Evolutionary conservation across 2,113 vertebrate species (phyloP), one percentile per base, ranked within the genome.

Genomic region (Heptranchias perlo): DNA sequence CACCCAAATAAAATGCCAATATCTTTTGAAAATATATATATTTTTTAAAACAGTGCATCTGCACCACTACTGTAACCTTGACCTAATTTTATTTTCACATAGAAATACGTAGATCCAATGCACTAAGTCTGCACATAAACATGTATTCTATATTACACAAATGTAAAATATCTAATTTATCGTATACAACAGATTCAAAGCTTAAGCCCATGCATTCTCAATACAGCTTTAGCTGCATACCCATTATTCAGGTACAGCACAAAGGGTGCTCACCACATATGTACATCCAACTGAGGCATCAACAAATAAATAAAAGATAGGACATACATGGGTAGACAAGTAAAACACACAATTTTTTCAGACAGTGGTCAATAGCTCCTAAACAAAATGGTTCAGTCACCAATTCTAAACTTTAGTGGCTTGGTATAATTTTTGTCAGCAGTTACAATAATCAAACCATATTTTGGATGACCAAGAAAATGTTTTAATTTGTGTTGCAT

Each of bases 161-260:
- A 87, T 31, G 4, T 18, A 21, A 93, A n/a, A 61, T n/a, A 58
- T 1, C 6, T n/a, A 94, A 94, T 67, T 67, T 95, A 73, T 28
- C 11, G 31, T 35, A 18, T 52, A 13, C 28, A 14, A 95, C 13
- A 52, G 25, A 91, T 91, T 28, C 44, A 31, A 69, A 52, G 23
- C 65, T 95, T 52, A 52, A 73, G 44, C 14, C 94, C 94, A 69
- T 95, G 94, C 13, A 73, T 69, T 95, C 44, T n/a, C 64, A 69
- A 52, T 49, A 69, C 47, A 95, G 64, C 28, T 69, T 28, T 31
- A 69, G 65, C 25, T 73, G 47, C 13, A 52, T 52, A 18, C 64
- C 58, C 1, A 21, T 14, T 58, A 65, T 6, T 94, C 61, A 65
- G n/a, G 18, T 44, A 64, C 61, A 94, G n/a, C 61, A 92, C 89